Conservation (phyloP, 2,888 invertebrate genomes). For the Parthenolecanium corni region DNA sequence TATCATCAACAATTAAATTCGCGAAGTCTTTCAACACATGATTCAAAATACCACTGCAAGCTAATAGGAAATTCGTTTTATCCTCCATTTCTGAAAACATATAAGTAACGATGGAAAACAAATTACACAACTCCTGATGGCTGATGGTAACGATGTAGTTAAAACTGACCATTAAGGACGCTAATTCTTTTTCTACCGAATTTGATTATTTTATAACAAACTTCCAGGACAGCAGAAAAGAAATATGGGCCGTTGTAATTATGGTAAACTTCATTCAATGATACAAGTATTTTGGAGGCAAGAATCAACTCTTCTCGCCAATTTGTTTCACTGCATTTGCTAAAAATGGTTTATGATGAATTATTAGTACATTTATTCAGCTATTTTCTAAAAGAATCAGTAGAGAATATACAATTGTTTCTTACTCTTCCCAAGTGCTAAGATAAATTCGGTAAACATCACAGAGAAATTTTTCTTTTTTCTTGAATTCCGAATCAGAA, state of each 20-base stretch:
- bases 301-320: constrained; percentile 11
- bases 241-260: constrained; percentile 11
- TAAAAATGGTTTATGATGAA: too few species aligned
- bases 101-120: neutral
- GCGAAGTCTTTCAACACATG: neutral
- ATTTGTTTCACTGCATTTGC: constrained; percentile 19
- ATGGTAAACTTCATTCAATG: constrained; percentile 6
- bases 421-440: constrained; percentile 12
- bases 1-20: neutral
- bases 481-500: neutral
- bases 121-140: neutral
- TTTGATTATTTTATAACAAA: constrained; percentile 12
- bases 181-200: neutral
- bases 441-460: constrained; percentile 24
- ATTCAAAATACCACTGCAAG: constrained; percentile 11
- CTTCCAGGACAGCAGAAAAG: constrained; percentile 16
- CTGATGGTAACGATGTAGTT: neutral
- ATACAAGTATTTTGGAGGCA: constrained; percentile 9
- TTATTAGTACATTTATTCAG: too few species aligned
- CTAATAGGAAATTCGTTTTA: constrained; percentile 1
- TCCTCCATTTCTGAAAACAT: constrained; percentile 8
- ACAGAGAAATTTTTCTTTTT: constrained; percentile 19
- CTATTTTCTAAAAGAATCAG: too few species aligned
- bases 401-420: too few species aligned
- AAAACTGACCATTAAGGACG: constrained; percentile 1